Conservation (phyloP, 2,113 vertebrate species). For the Prunella himalayana region DNA sequence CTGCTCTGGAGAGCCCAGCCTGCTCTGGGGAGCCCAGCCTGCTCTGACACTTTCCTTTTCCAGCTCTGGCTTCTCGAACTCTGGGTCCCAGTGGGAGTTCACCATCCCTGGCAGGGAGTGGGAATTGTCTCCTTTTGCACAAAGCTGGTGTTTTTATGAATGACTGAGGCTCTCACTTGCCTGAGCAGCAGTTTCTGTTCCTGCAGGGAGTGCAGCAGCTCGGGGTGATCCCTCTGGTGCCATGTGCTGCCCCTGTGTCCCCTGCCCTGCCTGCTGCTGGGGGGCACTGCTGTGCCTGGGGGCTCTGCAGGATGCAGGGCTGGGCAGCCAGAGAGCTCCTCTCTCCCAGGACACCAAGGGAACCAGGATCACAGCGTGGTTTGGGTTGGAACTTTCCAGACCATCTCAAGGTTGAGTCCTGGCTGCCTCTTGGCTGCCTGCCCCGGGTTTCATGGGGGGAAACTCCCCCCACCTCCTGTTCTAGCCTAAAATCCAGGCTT, state of each 20-base stretch:
- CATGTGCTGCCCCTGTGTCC: neutral
- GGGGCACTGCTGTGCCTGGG: neutral
- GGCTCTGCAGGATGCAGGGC: neutral
- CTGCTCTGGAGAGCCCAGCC: too few relatives aligned
- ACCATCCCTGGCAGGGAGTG: neutral
- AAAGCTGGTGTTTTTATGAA: slow-evolving; percentile 19
- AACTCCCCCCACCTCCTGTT: neutral
- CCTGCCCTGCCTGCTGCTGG: neutral
- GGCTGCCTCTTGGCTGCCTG: neutral
- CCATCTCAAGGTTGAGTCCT: neutral
- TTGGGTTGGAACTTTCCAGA: neutral
- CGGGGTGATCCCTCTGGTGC: neutral
- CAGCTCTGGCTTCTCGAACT: neutral
- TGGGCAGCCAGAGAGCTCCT: neutral
- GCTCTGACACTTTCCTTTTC: neutral
- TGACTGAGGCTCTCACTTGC: neutral
- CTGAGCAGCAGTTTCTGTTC: neutral
- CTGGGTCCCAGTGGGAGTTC: neutral
- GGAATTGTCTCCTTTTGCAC: neutral
- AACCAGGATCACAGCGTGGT: neutral
- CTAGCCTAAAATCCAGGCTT: neutral
- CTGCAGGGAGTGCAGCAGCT: neutral
- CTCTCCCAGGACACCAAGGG: neutral
- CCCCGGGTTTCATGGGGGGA: rapidly evolving
- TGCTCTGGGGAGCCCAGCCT: neutral